These are phyloP conservation scores for Conus canariensis DNA, from an alignment of 2,888 invertebrate species.

Conservation along the genomic window DNA sequence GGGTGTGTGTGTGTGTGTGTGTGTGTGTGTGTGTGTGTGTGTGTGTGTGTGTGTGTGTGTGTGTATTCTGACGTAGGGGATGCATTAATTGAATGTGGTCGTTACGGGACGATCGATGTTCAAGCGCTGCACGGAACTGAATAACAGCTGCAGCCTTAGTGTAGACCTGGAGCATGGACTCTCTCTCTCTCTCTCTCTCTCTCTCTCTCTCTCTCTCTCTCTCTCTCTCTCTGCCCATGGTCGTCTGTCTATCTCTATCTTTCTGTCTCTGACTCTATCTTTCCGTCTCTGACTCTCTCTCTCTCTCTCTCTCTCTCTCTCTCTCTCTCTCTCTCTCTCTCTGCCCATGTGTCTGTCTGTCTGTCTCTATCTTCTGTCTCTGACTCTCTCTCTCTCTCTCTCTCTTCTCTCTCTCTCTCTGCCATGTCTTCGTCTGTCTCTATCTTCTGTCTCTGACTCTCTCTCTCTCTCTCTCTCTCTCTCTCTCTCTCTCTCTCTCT, in stretches of 20 bases:
- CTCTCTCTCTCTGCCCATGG: slow-evolving; percentile 1
- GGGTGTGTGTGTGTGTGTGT: background rate
- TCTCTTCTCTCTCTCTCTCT: background rate
- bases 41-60: background rate
- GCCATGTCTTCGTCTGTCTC: background rate
- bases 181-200: too few relatives aligned
- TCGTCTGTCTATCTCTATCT: too few relatives aligned
- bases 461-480: background rate
- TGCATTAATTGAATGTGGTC: too few relatives aligned
- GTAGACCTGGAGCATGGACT: too few relatives aligned
- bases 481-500: background rate
- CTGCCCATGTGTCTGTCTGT: too few relatives aligned
- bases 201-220: background rate
- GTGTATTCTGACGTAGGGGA: too few relatives aligned
- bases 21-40: background rate
- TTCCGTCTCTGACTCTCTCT: background rate
- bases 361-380: too few relatives aligned
- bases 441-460: background rate
- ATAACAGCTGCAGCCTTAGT: too few relatives aligned
- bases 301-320: background rate
- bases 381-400: background rate
- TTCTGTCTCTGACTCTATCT: too few relatives aligned
- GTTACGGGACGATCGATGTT: too few relatives aligned
- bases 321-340: background rate
- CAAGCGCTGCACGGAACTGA: too few relatives aligned